Evolutionary conservation across 2,888 invertebrate genomes (phyloP).

Genomic region (Phytoseiulus persimilis): DNA sequence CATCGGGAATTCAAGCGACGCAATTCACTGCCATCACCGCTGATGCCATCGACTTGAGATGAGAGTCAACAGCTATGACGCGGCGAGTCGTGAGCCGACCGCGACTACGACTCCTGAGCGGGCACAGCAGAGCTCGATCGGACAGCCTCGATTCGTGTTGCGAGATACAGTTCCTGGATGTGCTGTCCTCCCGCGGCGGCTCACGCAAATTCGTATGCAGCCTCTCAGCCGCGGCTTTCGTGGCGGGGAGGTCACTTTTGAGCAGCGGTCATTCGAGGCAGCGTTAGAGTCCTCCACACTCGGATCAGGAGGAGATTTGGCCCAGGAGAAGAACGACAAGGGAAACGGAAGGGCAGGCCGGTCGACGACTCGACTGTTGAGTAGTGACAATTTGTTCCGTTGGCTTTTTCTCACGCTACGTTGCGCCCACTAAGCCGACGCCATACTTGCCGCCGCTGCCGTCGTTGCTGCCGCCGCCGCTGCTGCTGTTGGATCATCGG

Average conservation of each 20-base stretch:
- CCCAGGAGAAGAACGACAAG: background rate
- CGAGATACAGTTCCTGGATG: no score
- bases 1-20: background rate
- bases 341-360: background rate
- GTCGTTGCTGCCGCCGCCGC: background rate
- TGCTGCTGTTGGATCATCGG: background rate
- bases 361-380: background rate
- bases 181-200: no score
- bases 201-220: no score
- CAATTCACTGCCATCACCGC: background rate
- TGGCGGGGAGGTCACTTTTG: no score
- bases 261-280: no score
- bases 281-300: no score
- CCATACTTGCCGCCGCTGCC: background rate
- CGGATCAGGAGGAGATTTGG: background rate
- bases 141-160: no score
- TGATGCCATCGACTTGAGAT: background rate
- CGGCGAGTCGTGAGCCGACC: no score
- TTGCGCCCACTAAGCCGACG: background rate
- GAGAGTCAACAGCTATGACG: no score
- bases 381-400: background rate
- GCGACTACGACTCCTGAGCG: no score
- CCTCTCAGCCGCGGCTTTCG: no score
- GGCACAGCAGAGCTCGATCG: no score
- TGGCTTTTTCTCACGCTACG: background rate